Conservation (phyloP, 1,140 invertebrate genomes). For the Semibalanus balanoides region DNA sequence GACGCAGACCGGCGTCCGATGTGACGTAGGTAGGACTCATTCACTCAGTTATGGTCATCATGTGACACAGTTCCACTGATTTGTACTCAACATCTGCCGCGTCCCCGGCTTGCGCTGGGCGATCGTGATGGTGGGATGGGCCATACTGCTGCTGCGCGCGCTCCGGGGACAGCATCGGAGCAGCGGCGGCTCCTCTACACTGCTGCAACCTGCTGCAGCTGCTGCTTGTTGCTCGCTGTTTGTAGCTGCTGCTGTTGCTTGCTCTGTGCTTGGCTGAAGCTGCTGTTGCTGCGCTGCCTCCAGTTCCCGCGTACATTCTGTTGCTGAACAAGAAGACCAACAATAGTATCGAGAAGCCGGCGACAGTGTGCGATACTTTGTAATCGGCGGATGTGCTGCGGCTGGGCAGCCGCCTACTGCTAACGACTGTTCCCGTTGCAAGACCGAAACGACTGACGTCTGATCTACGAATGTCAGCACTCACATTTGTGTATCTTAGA, state of each 20-base stretch:
- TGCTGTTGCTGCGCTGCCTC: neutral
- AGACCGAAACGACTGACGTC: too few species aligned
- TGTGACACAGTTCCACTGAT: too few species aligned
- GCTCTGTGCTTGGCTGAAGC: neutral
- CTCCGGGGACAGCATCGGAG: constrained; percentile 16
- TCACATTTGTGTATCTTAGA: too few species aligned
- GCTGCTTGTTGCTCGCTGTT: constrained; percentile 18
- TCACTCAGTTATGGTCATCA: too few species aligned
- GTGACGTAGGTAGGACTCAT: too few species aligned
- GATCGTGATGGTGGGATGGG: constrained; percentile 21
- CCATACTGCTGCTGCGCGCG: constrained; percentile 20
- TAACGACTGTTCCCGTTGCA: too few species aligned
- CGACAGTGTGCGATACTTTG: too few species aligned
- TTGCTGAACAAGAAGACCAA: constrained; percentile 3
- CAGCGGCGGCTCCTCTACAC: constrained; percentile 28
- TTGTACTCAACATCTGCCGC: constrained; percentile 15
- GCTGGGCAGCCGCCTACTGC: too few species aligned
- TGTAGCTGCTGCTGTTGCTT: constrained; percentile 4
- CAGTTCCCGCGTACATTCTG: constrained; percentile 4
- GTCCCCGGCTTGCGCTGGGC: constrained; percentile 20
- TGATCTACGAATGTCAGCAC: too few species aligned
- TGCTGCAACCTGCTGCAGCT: constrained; percentile 16
- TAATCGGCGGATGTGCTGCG: too few species aligned
- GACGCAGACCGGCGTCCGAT: too few species aligned
- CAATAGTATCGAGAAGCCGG: too few species aligned